Base-by-base conservation (phyloP, 2,888 invertebrate genomes). In the Eupithecia tripunctaria region DNA sequence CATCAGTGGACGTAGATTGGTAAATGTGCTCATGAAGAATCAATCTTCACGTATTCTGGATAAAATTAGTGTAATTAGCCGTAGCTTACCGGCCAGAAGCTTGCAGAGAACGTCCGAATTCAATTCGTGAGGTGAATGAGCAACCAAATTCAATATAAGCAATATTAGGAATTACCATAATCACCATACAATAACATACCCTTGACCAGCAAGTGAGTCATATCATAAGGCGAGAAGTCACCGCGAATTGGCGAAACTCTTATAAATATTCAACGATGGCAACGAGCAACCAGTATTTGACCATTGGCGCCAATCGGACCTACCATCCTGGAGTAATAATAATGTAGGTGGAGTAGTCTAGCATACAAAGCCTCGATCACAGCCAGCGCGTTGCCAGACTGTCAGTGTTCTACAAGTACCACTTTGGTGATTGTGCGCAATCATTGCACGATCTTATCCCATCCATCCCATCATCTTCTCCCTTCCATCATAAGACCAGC, bases 131-230 rank as follows among this genome's bases (percentile, higher is more conserved):
- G 21, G 3, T 51, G 51, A 51, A 51, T 51, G 51, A 51, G 51
- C 51, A 51, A 51, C 51, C 21, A 1, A 51, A 56, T 56, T 56
- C 51, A 59, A 29, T 60, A 60, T 27, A 15, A 15, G 59, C 59
- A 27, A 59, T 59, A 59, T 60, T 63, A 63, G 8, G 32, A 63
- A 36, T 32, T 29, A 32, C 36, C 60, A 60, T 29, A 60, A 60
- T 62, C 29, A 32, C 21, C 62, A 63, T 60, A 60, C 66, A 66
- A 41, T 29, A 63, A 47, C 6, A 18, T 72, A 75, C 67, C 77
- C 77, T 78, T 78, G 78, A 78, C 78, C 73, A 68, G 41, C 38
- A 12, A 25, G 68, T 77, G 78, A 78, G 71, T 79, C 78, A 78
- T 15, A 14, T 12, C 10, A 14, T 74, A 67, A 74, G 73, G 29